phyloP scores from a whole-genome alignment of 2,113 vertebrate genomes.

The Corvus moneduloides region DNA sequence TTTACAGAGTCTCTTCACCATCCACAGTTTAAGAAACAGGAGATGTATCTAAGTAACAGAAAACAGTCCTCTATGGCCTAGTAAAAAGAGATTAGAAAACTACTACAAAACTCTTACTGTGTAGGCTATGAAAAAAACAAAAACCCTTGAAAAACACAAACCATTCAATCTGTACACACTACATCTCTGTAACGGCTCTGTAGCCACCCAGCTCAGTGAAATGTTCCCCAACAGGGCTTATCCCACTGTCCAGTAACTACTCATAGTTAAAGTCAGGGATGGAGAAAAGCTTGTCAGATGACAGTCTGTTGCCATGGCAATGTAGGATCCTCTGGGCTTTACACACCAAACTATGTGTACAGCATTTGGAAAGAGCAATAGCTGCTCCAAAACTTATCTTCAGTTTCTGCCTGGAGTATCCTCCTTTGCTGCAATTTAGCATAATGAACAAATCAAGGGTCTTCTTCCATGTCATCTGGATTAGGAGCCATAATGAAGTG shows the following conservation, averaged over 20 bases:
- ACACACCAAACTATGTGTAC: background rate
- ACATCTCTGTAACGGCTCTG: conserved; percentile 1
- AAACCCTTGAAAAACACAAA: conserved; percentile 22
- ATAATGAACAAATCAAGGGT: conserved; percentile 78
- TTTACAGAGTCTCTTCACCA: conserved; percentile 9
- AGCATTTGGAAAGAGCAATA: conserved; percentile 19
- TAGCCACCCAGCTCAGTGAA: conserved; percentile 4
- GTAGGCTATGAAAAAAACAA: conserved; percentile 25
- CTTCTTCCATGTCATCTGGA: conserved; percentile 97
- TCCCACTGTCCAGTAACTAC: background rate
- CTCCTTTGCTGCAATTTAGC: background rate
- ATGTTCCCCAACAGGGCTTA: background rate
- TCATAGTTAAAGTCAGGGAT: background rate
- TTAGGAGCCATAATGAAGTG: conserved; percentile 99
- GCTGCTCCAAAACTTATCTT: background rate
- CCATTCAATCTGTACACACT: conserved; percentile 38
- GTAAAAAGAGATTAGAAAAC: conserved; percentile 66
- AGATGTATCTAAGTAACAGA: conserved; percentile 66
- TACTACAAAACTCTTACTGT: conserved; percentile 69
- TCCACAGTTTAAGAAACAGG: conserved; percentile 2
- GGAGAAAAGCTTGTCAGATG: background rate
- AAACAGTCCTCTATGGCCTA: conserved; percentile 56
- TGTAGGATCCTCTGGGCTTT: background rate
- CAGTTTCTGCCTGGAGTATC: conserved; percentile 14
- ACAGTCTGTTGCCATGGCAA: conserved; percentile 9